phyloP scores from a whole-genome alignment of 2,113 vertebrate genomes.

The Dendropsophus ebraccatus region DNA sequence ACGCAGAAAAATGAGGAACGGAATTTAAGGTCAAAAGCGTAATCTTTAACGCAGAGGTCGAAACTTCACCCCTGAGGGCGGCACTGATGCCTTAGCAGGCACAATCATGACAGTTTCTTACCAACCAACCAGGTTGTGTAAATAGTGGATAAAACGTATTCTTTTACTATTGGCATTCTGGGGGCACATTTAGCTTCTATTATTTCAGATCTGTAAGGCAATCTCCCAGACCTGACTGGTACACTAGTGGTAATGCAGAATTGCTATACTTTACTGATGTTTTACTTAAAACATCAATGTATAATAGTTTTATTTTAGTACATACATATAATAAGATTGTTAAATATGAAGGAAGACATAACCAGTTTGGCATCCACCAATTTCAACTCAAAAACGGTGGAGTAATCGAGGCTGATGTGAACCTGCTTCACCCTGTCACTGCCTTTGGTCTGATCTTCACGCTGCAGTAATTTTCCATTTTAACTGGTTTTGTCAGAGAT shows the following conservation, averaged over 20 bases:
- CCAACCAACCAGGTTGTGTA: too few species aligned
- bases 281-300: background rate
- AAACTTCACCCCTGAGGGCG: too few species aligned
- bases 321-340: background rate
- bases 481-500: constrained; percentile 68
- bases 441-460: constrained; percentile 77
- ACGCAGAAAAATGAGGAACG: too few species aligned
- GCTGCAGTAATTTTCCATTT: constrained; percentile 71
- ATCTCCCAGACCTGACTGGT: background rate
- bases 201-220: too few species aligned
- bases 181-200: too few species aligned
- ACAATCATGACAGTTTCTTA: too few species aligned
- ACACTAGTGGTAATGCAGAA: background rate
- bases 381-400: constrained; percentile 78
- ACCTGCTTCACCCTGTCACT: constrained; percentile 67
- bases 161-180: too few species aligned
- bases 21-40: too few species aligned
- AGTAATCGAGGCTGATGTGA: constrained; percentile 79
- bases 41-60: too few species aligned
- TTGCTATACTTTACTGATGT: too few species aligned
- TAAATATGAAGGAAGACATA: constrained; percentile 62
- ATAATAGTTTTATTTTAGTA: background rate
- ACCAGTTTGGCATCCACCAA: constrained; percentile 67
- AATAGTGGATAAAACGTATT: too few species aligned
- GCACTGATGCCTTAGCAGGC: too few species aligned